A percentile compares a stretch with the other conserved stretches of the same genome.
These are phyloP conservation scores for Euzetes globulus DNA, from an alignment of 2,888 invertebrate genomes.

Conservation along the genomic window DNA sequence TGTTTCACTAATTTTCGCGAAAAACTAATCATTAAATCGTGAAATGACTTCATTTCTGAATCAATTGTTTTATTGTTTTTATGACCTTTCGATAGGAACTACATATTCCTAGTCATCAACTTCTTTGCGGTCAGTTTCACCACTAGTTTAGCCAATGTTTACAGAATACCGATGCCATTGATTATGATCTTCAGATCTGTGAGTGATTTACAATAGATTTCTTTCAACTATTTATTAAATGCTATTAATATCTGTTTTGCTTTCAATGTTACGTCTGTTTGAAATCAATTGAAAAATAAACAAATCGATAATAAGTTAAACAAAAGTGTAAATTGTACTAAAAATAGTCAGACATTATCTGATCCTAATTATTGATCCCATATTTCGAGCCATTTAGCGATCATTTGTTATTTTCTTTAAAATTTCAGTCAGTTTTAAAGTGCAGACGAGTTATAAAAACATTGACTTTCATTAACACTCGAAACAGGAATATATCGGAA, in stretches of 20 bases:
- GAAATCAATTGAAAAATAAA: background rate
- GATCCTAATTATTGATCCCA: too few species aligned
- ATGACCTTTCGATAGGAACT: constrained; percentile 40
- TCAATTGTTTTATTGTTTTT: background rate
- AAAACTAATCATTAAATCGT: background rate
- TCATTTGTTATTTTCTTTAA: too few species aligned
- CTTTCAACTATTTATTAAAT: background rate
- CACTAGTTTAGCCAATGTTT: constrained; percentile 84
- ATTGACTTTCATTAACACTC: too few species aligned
- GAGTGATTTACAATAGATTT: constrained; percentile 46
- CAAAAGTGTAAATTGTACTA: too few species aligned
- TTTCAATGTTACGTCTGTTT: background rate
- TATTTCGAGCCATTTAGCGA: too few species aligned
- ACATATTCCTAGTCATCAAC: constrained; percentile 47
- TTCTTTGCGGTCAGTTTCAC: constrained; percentile 48
- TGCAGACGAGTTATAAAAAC: too few species aligned
- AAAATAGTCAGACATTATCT: too few species aligned
- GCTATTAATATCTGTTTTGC: background rate
- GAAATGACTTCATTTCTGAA: too few species aligned
- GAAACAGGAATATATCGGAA: too few species aligned
- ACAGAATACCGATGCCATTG: constrained; percentile 93
- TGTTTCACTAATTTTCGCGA: background rate
- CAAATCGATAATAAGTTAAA: background rate
- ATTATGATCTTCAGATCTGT: constrained; percentile 97
- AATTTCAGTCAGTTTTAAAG: too few species aligned